phyloP scores from a whole-genome alignment of 2,888 invertebrate species.

The Aethes cnicana region DNA sequence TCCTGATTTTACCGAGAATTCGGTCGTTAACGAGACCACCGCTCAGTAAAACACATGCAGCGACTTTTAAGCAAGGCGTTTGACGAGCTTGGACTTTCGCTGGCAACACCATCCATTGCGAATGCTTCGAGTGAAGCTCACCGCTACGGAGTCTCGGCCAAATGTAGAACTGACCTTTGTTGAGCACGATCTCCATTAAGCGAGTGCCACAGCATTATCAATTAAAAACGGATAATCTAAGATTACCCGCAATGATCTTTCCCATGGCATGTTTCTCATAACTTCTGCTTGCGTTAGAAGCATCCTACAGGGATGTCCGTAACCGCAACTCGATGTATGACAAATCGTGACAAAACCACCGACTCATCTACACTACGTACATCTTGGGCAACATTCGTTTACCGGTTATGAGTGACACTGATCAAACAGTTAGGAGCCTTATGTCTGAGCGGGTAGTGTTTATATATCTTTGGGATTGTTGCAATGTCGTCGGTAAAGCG shows the following conservation, averaged over 20 bases:
- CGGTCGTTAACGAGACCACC: slow-evolving; percentile 6
- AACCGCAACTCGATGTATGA: slow-evolving; percentile 77
- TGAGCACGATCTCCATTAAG: slow-evolving; percentile 56
- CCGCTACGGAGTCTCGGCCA: not conserved
- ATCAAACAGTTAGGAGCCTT: slow-evolving; percentile 41
- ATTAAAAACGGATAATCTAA: slow-evolving; percentile 44
- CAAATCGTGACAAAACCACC: slow-evolving; percentile 81
- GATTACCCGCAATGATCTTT: slow-evolving; percentile 60
- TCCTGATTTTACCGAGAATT: slow-evolving; percentile 22
- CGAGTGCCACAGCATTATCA: slow-evolving; percentile 41
- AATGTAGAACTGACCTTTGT: slow-evolving; percentile 32
- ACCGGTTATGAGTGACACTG: slow-evolving; percentile 1
- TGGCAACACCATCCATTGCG: no score
- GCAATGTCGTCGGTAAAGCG: slow-evolving; percentile 37
- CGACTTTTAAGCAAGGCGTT: no score
- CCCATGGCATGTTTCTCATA: slow-evolving; percentile 75
- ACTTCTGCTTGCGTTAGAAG: slow-evolving; percentile 62
- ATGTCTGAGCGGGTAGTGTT: slow-evolving; percentile 38
- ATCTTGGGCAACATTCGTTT: slow-evolving; percentile 14
- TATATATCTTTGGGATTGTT: slow-evolving; percentile 26
- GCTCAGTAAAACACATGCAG: no score
- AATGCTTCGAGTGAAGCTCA: no score
- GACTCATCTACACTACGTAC: slow-evolving; percentile 58
- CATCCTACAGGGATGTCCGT: slow-evolving; percentile 51
- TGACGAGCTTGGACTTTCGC: no score